Percentiles rank a stretch among this genome's conserved stretches.
phyloP scores from a whole-genome alignment of 2,797 vertebrate genomes.

The Alca torda region DNA sequence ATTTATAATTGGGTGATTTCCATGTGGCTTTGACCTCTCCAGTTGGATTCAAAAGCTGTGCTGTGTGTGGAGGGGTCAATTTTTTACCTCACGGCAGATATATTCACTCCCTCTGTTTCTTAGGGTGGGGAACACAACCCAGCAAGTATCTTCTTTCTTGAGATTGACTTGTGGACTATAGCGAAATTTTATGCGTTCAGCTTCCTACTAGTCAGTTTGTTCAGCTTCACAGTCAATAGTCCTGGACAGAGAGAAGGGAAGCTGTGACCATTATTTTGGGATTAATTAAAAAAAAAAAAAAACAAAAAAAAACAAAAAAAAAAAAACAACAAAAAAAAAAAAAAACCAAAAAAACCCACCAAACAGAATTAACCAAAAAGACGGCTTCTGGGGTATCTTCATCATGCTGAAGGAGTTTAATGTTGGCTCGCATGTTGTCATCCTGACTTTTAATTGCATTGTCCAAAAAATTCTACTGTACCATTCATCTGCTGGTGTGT shows the following conservation, averaged over 20 bases:
- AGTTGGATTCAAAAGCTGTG: neutral
- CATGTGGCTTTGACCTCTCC: neutral
- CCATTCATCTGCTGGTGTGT: neutral
- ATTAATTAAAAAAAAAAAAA: neutral
- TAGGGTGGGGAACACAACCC: neutral
- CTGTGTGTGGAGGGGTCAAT: neutral
- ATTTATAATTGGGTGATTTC: conserved; percentile 4
- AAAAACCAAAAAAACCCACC: neutral
- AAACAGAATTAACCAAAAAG: neutral
- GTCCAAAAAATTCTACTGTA: neutral
- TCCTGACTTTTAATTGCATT: neutral
- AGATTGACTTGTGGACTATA: neutral
- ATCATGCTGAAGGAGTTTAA: neutral
- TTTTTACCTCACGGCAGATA: neutral
- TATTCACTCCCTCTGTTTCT: neutral
- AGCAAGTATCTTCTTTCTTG: neutral
- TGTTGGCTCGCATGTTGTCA: neutral
- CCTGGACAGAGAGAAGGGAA: neutral
- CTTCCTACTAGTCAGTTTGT: neutral
- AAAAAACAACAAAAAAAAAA: no score
- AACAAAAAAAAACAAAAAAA: neutral
- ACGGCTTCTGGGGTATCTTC: neutral
- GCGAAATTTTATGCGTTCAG: neutral
- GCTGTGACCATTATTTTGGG: neutral
- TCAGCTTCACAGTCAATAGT: neutral